Evolutionary conservation across 2,113 vertebrate genomes (phyloP).

Genomic region (Pelecanoides urinatrix): DNA sequence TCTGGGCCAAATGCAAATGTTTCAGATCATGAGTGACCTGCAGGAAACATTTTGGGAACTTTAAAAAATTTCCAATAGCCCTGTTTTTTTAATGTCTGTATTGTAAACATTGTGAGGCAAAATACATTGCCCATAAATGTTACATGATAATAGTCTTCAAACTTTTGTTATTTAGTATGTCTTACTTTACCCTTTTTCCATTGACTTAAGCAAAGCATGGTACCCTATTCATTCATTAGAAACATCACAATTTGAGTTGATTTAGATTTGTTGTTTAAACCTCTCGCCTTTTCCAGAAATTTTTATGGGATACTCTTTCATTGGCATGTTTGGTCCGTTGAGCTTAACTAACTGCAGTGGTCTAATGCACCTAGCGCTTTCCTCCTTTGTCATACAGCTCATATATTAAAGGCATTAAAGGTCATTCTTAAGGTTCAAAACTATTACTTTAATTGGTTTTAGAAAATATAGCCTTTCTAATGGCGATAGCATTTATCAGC

Average conservation of each 20-base stretch:
- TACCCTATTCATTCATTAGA: not conserved
- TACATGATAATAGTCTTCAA: not conserved
- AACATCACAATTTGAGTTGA: not conserved
- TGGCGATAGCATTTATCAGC: not conserved
- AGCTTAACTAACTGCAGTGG: not conserved
- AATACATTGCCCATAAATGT: not conserved
- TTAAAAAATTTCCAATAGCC: not conserved
- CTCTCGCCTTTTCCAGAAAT: not conserved
- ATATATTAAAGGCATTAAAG: not conserved
- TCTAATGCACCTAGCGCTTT: not conserved
- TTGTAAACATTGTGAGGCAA: not conserved
- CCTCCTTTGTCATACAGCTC: not conserved
- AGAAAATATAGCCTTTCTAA: constrained; percentile 2
- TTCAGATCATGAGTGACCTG: not conserved
- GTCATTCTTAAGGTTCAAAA: constrained; percentile 4
- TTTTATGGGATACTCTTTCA: not conserved
- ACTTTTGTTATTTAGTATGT: not conserved
- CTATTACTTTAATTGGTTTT: not conserved
- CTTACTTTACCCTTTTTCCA: not conserved
- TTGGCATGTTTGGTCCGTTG: not conserved
- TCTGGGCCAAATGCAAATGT: not conserved
- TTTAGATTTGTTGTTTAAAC: not conserved
- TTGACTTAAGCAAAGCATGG: not conserved
- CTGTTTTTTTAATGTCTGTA: not conserved
- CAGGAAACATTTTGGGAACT: not conserved